Evolutionary conservation across 1,140 invertebrate species (phyloP).

Genomic region (Neodiprion lecontei): DNA sequence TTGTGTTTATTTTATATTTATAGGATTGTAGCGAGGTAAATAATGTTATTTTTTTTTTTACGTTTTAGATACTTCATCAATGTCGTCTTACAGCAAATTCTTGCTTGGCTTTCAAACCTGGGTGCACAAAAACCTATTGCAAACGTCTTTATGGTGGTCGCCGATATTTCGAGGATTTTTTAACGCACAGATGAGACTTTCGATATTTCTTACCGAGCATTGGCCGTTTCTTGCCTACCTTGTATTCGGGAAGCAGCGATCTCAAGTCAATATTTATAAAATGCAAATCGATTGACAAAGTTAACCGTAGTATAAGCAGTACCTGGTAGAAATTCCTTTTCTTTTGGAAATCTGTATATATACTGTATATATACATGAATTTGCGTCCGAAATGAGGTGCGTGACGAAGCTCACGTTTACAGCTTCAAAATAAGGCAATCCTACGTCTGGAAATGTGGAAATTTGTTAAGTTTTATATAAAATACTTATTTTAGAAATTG

Average conservation of each 20-base stretch:
- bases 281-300: slow-evolving; percentile 38
- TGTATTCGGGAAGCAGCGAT: slow-evolving; percentile 44
- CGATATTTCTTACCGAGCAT: slow-evolving; percentile 51
- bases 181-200: slow-evolving; percentile 55
- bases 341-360: too few species aligned
- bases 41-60: background rate
- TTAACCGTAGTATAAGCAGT: background rate
- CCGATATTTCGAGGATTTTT: slow-evolving; percentile 50
- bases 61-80: slow-evolving; percentile 43
- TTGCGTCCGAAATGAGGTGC: too few species aligned
- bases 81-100: slow-evolving; percentile 50
- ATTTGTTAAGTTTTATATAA: too few species aligned
- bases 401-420: too few species aligned
- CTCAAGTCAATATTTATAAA: slow-evolving; percentile 49
- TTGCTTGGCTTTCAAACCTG: slow-evolving; percentile 56
- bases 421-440: too few species aligned
- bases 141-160: slow-evolving; percentile 49
- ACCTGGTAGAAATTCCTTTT: too few species aligned
- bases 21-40: too few species aligned
- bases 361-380: too few species aligned
- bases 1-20: too few species aligned
- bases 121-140: slow-evolving; percentile 54
- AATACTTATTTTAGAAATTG: too few species aligned
- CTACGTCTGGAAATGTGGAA: too few species aligned
- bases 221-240: slow-evolving; percentile 53